A percentile compares a stretch with the other conserved stretches of the same genome.
phyloP scores from a whole-genome alignment of 2,113 vertebrate species.

The Sus scrofa region DNA sequence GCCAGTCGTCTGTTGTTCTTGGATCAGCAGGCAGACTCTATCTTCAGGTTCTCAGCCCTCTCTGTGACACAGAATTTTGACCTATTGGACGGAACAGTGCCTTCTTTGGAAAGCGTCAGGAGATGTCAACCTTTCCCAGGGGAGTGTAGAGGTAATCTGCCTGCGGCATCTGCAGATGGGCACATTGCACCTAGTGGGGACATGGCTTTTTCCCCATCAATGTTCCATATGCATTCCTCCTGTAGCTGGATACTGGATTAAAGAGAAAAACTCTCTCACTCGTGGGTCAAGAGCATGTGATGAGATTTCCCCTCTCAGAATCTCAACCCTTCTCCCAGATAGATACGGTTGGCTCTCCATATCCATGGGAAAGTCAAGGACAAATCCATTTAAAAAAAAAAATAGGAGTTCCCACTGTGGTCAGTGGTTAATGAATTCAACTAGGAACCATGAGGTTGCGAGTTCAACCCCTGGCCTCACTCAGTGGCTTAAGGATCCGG shows the following conservation, averaged over 20 bases:
- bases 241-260: neutral
- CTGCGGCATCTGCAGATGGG: constrained; percentile 35
- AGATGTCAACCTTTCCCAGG: constrained; percentile 39
- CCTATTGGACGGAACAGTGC: constrained; percentile 41
- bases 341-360: neutral
- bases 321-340: neutral
- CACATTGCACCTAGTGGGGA: neutral
- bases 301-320: constrained; percentile 17
- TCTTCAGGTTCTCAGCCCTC: constrained; percentile 62
- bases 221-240: neutral
- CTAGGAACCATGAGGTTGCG: no score
- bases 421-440: no score
- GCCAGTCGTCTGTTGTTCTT: constrained; percentile 75
- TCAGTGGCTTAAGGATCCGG: no score
- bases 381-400: neutral
- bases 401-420: no score
- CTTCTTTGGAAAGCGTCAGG: constrained; percentile 21
- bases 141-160: constrained; percentile 38
- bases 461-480: no score
- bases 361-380: neutral
- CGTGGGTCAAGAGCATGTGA: neutral
- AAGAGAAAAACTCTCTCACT: neutral
- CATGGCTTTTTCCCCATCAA: neutral
- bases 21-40: constrained; percentile 47
- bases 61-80: constrained; percentile 60